phyloP scores from a whole-genome alignment of 53 echinoderm and acorn worm genomes.

The Patiria pectinifera region DNA sequence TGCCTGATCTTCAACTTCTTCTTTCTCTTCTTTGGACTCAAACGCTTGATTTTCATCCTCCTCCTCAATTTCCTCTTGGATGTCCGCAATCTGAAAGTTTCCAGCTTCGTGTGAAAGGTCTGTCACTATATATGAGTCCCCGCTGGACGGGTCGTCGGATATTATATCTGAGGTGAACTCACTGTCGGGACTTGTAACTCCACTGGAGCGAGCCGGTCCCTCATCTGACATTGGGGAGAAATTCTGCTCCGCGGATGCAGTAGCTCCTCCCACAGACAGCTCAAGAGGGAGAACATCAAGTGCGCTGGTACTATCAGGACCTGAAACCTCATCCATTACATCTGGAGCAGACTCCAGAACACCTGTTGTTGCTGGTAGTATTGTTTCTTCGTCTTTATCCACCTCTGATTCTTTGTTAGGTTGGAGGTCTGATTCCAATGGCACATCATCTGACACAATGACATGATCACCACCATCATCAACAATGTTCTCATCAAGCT shows the following conservation, averaged over 20 bases:
- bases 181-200: conserved; percentile 54
- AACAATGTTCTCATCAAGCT: background rate
- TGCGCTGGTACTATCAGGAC: background rate
- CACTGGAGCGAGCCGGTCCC: conserved; percentile 35
- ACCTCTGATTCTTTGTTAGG: conserved; percentile 1
- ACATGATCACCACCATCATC: background rate
- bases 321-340: background rate
- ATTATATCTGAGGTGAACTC: conserved; percentile 54
- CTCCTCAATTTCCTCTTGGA: conserved; percentile 51
- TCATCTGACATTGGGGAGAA: conserved; percentile 37
- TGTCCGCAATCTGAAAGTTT: conserved; percentile 48
- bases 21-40: conserved; percentile 7
- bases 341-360: conserved; percentile 10
- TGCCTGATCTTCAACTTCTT: conserved; percentile 19
- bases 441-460: background rate
- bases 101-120: conserved; percentile 52
- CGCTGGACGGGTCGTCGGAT: conserved; percentile 67
- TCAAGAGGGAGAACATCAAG: conserved; percentile 29
- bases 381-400: background rate
- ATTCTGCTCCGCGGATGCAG: conserved; percentile 1
- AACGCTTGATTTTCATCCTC: conserved; percentile 29
- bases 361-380: background rate
- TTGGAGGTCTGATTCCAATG: background rate
- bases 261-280: conserved; percentile 4
- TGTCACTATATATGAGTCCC: conserved; percentile 68